A percentile compares a stretch with the other conserved stretches of the same genome.
phyloP scores from a whole-genome alignment of 2,888 invertebrate genomes.

The Germaria angustata region DNA sequence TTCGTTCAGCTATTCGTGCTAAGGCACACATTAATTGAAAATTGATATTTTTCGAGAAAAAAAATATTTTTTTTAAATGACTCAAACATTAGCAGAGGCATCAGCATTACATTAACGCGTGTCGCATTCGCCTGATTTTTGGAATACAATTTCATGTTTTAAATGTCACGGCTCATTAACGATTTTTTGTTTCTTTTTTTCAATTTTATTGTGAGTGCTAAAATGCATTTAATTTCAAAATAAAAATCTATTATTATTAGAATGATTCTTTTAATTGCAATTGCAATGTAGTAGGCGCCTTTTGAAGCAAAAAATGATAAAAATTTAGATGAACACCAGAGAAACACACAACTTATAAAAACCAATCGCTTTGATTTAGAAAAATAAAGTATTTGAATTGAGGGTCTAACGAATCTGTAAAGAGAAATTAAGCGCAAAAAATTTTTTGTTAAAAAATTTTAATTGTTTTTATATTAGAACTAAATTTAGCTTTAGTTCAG shows the following conservation, averaged over 20 bases:
- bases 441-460: neutral
- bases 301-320: neutral
- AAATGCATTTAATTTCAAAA: slow-evolving; percentile 14
- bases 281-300: slow-evolving; percentile 45
- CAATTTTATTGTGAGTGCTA: neutral
- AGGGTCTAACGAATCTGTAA: neutral
- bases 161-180: slow-evolving; percentile 62
- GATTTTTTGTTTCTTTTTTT: slow-evolving; percentile 22
- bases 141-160: slow-evolving; percentile 46
- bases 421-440: neutral
- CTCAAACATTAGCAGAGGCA: neutral
- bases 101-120: slow-evolving; percentile 47
- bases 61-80: neutral
- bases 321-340: neutral
- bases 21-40: slow-evolving; percentile 22
- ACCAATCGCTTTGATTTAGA: slow-evolving; percentile 3
- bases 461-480: neutral
- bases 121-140: slow-evolving; percentile 38
- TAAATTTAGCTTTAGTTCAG: slow-evolving; percentile 56
- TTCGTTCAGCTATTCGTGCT: neutral
- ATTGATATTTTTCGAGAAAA: slow-evolving; percentile 20
- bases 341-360: neutral
- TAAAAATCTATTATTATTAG: neutral
- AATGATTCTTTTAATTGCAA: neutral
- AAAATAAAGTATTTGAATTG: neutral